These are phyloP conservation scores for Amphiduros pacificus DNA, from an alignment of 2,888 invertebrate genomes.

Conservation along the genomic window DNA sequence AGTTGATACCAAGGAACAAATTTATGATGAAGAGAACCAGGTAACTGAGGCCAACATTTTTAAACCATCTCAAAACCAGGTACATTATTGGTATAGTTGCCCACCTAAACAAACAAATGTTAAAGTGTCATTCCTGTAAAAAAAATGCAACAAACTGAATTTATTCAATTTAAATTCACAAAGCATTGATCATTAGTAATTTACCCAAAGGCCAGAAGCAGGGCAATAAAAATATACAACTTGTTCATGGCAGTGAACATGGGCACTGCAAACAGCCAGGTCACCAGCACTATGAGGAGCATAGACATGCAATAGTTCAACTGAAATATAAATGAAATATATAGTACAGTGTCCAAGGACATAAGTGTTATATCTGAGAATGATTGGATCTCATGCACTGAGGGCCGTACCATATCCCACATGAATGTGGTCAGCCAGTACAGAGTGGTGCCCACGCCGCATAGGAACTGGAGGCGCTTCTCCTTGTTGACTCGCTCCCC, in stretches of 20 bases:
- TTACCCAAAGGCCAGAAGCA: slow-evolving; percentile 58
- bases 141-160: too few relatives aligned
- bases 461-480: slow-evolving; percentile 56
- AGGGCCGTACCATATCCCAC: slow-evolving; percentile 52
- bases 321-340: too few relatives aligned
- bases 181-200: too few relatives aligned
- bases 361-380: too few relatives aligned
- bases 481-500: slow-evolving; percentile 55
- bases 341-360: too few relatives aligned
- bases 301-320: slow-evolving; percentile 49
- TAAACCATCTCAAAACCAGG: slow-evolving; percentile 44
- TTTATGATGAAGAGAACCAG: slow-evolving; percentile 57
- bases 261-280: slow-evolving; percentile 51
- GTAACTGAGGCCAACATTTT: slow-evolving; percentile 54
- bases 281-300: slow-evolving; percentile 44
- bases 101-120: slow-evolving; percentile 1
- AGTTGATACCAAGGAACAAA: slow-evolving; percentile 54
- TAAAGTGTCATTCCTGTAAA: too few relatives aligned
- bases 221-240: slow-evolving; percentile 45
- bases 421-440: slow-evolving; percentile 52
- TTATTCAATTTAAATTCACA: too few relatives aligned
- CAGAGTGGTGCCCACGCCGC: slow-evolving; percentile 53
- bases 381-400: too few relatives aligned
- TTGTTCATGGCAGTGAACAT: slow-evolving; percentile 54
- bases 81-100: slow-evolving; percentile 1